Conservation (phyloP, 2,888 invertebrate species). For the Drosophila vallismaia region DNA sequence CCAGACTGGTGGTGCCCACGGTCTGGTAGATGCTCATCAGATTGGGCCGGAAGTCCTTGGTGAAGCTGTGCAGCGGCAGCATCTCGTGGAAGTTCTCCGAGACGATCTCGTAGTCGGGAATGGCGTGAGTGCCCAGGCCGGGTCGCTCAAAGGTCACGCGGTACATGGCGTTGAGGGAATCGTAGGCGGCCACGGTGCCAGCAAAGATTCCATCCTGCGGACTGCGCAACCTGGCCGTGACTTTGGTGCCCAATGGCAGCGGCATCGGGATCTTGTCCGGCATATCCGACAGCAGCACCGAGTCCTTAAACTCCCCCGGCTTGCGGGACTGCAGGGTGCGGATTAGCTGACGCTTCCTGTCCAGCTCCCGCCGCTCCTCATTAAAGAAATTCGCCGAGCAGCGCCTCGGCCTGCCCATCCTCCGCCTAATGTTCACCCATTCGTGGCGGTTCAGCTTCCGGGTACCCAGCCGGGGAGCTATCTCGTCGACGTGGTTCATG, state of each 20-base stretch:
- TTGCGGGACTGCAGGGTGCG: conserved; percentile 96
- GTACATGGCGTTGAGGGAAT: conserved; percentile 96
- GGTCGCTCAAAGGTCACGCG: conserved; percentile 96
- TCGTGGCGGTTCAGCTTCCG: conserved; percentile 93
- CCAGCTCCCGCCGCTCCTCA: conserved; percentile 96
- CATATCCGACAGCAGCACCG: conserved; percentile 92
- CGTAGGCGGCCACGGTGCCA: conserved; percentile 97
- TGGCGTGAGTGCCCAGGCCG: conserved; percentile 96
- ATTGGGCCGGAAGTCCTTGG: conserved; percentile 91
- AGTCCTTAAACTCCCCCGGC: conserved; percentile 88
- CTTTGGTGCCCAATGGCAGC: conserved; percentile 96
- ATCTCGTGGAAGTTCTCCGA: conserved; percentile 97
- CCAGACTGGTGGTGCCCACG: conserved; percentile 63
- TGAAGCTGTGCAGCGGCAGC: conserved; percentile 92
- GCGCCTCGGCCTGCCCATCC: conserved; percentile 98
- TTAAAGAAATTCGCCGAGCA: conserved; percentile 97
- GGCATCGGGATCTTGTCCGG: conserved; percentile 98
- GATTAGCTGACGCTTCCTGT: conserved; percentile 95
- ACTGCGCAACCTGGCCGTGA: conserved; percentile 92
- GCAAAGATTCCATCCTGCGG: conserved; percentile 98
- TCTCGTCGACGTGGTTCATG: conserved; percentile 91
- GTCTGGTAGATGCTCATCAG: conserved; percentile 73
- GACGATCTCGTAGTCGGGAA: conserved; percentile 98
- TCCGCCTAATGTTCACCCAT: conserved; percentile 97
- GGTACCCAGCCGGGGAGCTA: conserved; percentile 95